Percentiles rank a stretch among this genome's conserved stretches.
Evolutionary conservation across 2,888 invertebrate species (phyloP).

Genomic region (Villa cingulata): DNA sequence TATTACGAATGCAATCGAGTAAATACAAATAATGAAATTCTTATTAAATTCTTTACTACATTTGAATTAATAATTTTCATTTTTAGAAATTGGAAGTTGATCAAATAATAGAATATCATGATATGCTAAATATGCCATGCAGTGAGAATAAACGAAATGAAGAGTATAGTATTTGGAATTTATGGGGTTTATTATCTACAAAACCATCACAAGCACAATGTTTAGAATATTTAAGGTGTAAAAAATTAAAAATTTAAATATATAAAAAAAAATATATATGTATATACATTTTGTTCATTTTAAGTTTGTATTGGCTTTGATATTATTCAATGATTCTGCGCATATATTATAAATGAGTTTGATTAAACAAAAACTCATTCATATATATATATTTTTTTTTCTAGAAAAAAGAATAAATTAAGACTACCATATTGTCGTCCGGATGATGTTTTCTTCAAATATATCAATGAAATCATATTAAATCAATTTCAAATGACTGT

Average conservation of each 20-base stretch:
- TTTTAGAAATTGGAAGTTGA: slow-evolving; percentile 24
- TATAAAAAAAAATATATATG: not conserved
- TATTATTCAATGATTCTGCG: too few relatives aligned
- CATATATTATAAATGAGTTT: too few relatives aligned
- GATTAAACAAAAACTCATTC: not conserved
- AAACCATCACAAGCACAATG: slow-evolving; percentile 11
- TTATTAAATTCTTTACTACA: not conserved
- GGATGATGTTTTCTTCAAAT: slow-evolving; percentile 27
- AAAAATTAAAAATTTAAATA: not conserved
- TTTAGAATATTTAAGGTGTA: slow-evolving; percentile 18
- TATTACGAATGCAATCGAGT: slow-evolving; percentile 30
- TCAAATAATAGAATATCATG: slow-evolving; percentile 16
- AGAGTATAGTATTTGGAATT: not conserved
- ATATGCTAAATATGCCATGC: slow-evolving; percentile 1
- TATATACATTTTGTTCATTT: not conserved
- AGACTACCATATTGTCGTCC: slow-evolving; percentile 25
- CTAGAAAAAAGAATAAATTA: slow-evolving; percentile 22
- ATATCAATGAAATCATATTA: slow-evolving; percentile 26
- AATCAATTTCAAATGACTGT: slow-evolving; percentile 24
- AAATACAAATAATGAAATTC: slow-evolving; percentile 2
- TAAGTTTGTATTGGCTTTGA: too few relatives aligned
- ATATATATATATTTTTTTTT: slow-evolving; percentile 5
- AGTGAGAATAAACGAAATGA: not conserved
- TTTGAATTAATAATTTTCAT: not conserved
- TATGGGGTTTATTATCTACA: slow-evolving; percentile 8